Evolutionary conservation across 2,888 invertebrate genomes (phyloP), one percentile per base, ranked within the genome.

Genomic region (Cataglyphis albicans): DNA sequence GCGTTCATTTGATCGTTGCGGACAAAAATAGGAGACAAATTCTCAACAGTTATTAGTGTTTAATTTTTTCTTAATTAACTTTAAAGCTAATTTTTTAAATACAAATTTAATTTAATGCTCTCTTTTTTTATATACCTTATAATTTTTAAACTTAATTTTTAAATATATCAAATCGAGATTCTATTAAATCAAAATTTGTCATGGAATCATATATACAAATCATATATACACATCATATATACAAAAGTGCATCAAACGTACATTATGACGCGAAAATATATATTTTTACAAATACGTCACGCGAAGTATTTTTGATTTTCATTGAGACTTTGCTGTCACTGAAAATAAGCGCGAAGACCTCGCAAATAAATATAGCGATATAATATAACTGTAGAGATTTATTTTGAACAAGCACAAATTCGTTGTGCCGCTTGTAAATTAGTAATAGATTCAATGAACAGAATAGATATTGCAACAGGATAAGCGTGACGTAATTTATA

Each of bases 261-360:
- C 52, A 21, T 55, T 4, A n/a, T 57, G 21, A 57, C 3, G 35
- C 35, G 29, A 35, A 38, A 12, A 35, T 29, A 55, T 29, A 78
- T 29, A 68, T 44, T 48, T 44, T 44, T 15, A 48, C 18, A 48
- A 48, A 48, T 48, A 44, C 41, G 41, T 48, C 48, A 18, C 41
- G 68, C 32, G 38, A 67, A 21, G 2, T 83, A 83, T 84, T 83
- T 80, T 55, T 52, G 41, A 70, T 72, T 70, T 81, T 70, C 70
- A 67, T 81, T 65, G 65, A 64, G 61, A 72, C 18, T 55, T 35
- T 3, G 15, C 32, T 59, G 57, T 84, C 21, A 52, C 52, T 52
- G 65, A 55, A 76, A 84, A 84, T 72, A 81, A 59, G 25, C 64
- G 25, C 64, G 63, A 29, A 41, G 38, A 52, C 75, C 84, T 75